These are phyloP conservation scores for Pelecanoides urinatrix DNA, from an alignment of 2,113 vertebrate genomes.

Conservation along the genomic window DNA sequence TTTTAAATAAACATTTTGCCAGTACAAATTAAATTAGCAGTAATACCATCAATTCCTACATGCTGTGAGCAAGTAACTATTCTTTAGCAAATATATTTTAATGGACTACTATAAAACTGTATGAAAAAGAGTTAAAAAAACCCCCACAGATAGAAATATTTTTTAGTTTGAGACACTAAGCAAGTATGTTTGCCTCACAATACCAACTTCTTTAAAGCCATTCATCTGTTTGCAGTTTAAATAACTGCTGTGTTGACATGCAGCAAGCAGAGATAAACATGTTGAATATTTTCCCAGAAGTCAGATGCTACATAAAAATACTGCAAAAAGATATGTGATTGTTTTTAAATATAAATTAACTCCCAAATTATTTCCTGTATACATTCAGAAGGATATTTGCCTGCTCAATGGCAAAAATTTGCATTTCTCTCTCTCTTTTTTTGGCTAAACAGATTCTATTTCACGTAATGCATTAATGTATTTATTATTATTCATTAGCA, in stretches of 20 bases:
- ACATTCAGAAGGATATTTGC: neutral
- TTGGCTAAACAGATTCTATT: neutral
- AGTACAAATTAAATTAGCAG: neutral
- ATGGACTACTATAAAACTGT: neutral
- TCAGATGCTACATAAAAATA: neutral
- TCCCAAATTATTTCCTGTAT: neutral
- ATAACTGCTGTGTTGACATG: neutral
- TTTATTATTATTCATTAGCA: slow-evolving; percentile 13
- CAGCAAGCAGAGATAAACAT: neutral
- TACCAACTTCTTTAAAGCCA: neutral
- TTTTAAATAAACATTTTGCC: neutral
- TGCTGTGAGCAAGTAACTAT: neutral
- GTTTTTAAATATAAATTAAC: neutral
- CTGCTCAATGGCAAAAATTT: neutral
- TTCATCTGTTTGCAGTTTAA: slow-evolving; percentile 14
- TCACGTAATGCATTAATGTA: neutral
- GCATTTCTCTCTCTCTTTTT: neutral
- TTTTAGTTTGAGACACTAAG: neutral
- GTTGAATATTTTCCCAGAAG: neutral
- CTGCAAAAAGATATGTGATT: neutral
- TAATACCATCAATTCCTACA: neutral
- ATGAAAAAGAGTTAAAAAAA: neutral
- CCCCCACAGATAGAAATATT: neutral
- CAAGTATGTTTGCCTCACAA: neutral
- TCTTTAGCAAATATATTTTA: neutral